Evolutionary conservation across 2,888 invertebrate species (phyloP), one percentile per base, ranked within the genome.

Genomic region (Phengaris arion): DNA sequence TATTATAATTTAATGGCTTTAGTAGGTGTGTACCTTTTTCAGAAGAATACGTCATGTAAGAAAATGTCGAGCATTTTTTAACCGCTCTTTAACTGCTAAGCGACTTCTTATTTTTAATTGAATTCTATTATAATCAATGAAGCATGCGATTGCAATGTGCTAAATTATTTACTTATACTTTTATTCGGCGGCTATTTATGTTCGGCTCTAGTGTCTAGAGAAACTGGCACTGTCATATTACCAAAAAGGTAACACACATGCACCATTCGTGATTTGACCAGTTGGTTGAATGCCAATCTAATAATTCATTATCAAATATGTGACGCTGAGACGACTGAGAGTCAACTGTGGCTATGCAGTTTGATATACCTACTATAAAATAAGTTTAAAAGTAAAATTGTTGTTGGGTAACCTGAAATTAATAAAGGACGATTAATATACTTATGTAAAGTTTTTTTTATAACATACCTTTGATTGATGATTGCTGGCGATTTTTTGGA

Each of bases 231-330:
- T 75, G 75, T 69, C 57, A 69, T 54, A 70, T 69, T 70, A 75
- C 76, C 77, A 77, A 78, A 79, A 79, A 78, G 76, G 76, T 78
- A 79, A 79, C 79, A 77, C 64, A 77, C 78, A 74, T 75, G 74
- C 76, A 77, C 77, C 79, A 78, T 79, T 22, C 22, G 22, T 22
- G 22, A 22, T 22, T 76, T 79, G 79, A 79, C 75, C 76, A 75
- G 74, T 76, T 79, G 79, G 79, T 75, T 68, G 64, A 74, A 74
- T 76, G 79, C 79, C 79, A 79, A 79, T 77, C 74, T 73, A 70
- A 77, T 78, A 73, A 76, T 75, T 69, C 68, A 74, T 68, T 70
- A 76, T 10, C 13, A 9, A 48, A 54, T 54, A 55, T 54, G 74
- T 48, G 22, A 35, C 22, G 35, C 64, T 64, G 64, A 64, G 64